Evolutionary conservation across 2,888 invertebrate species (phyloP), one percentile per base, ranked within the genome.

Genomic region (Protophormia terraenovae): DNA sequence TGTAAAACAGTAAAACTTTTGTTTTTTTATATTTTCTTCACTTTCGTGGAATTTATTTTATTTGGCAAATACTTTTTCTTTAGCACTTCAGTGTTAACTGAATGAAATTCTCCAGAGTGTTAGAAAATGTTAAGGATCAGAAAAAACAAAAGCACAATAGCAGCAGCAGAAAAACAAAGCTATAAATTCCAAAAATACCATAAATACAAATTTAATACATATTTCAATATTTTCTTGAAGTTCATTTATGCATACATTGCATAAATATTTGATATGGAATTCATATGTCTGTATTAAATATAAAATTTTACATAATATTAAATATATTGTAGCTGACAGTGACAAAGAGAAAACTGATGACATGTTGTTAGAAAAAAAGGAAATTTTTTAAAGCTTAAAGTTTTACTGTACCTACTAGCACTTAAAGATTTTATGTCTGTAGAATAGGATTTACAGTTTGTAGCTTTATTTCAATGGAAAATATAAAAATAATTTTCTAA

Each of bases 221-320:
- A 41, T 64, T 47, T 38, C 22, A 4, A 73, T 32, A 75, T 27
- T 38, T 38, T 8, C 10, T 10, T 27, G 6, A 16, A 47, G 27
- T 29, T 24, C 27, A 38, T 35, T 75, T 64, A 50, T 27, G 38
- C 50, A 64, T 27, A 50, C 12, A 24, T 50, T 53, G 35, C 75
- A 50, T 47, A 38, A 75, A 75, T 75, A 64, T 64, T 50, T 75
- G 3, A 35, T 35, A 12, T 24, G 35, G 10, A 35, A 75, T 62
- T 62, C n/a, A n/a, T 62, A 22, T 41, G 55, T 41, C 7, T 16
- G 1, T 55, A 38, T 53, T 55, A 14, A 19, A 75, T 2, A 35
- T 10, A 35, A 10, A 35, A 5, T 47, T 35, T 5, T 38, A 10
- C 10, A 29, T 6, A 19, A 16, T 29, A 64, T 10, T 10, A 27